These are phyloP conservation scores for Pogonocichla stellata DNA, from an alignment of 2,113 vertebrate species.

Conservation along the genomic window DNA sequence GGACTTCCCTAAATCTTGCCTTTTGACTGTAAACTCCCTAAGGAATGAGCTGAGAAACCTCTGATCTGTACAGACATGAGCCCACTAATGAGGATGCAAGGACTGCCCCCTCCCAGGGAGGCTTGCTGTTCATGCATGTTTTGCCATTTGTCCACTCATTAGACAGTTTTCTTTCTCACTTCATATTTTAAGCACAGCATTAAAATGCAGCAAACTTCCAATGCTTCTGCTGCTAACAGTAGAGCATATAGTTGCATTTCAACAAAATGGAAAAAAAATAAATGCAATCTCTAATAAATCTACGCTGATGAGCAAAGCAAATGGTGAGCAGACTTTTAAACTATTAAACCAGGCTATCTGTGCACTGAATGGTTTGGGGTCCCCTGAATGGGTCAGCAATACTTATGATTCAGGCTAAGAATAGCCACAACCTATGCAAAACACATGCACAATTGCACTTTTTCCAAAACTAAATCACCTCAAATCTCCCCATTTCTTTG, in stretches of 20 bases:
- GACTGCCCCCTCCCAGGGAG: neutral
- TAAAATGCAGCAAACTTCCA: neutral
- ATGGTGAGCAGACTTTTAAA: neutral
- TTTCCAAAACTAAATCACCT: neutral
- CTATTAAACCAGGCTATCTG: neutral
- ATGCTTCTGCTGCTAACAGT: neutral
- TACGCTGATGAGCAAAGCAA: neutral
- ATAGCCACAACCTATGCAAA: neutral
- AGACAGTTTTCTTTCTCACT: neutral
- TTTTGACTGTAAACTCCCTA: neutral
- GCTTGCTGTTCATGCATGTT: neutral
- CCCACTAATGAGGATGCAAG: neutral
- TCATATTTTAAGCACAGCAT: neutral
- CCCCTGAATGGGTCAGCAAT: neutral
- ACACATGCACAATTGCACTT: accelerated
- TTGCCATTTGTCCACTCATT: neutral
- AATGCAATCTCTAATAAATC: neutral
- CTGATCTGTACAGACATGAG: neutral
- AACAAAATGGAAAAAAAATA: neutral
- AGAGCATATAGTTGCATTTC: neutral
- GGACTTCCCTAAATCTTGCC: neutral
- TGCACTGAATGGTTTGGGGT: neutral
- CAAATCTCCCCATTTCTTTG: neutral
- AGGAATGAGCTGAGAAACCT: neutral
- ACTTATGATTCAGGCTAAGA: neutral